phyloP scores from a whole-genome alignment of 2,888 invertebrate species.

The Oscheius sp. region DNA sequence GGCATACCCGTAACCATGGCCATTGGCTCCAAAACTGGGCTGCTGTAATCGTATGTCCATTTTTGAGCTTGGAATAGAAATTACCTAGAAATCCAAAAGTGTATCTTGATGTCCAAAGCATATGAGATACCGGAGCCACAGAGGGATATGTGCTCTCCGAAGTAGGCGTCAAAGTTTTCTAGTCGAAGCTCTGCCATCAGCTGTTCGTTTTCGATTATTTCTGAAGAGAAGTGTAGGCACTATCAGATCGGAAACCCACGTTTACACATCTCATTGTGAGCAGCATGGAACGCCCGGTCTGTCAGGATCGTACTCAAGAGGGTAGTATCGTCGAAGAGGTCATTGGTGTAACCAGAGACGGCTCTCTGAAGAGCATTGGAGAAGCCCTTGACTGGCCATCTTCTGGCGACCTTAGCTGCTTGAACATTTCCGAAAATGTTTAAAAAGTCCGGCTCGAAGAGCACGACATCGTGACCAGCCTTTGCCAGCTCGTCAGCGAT shows the following conservation, averaged over 20 bases:
- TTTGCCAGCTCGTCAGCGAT: constrained; percentile 61
- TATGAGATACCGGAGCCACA: constrained; percentile 57
- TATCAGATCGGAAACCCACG: constrained; percentile 7
- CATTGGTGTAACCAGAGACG: constrained; percentile 5
- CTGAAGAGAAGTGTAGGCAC: constrained; percentile 34
- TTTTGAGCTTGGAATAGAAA: neutral
- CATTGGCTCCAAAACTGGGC: constrained; percentile 38
- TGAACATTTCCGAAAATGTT: constrained; percentile 44
- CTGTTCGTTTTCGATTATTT: constrained; percentile 43
- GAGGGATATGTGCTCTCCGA: constrained; percentile 55
- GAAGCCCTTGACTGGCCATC: constrained; percentile 50
- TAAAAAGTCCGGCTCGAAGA: constrained; percentile 53
- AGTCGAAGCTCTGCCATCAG: constrained; percentile 46
- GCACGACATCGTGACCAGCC: constrained; percentile 62
- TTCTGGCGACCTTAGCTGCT: constrained; percentile 41
- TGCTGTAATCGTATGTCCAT: constrained; percentile 34
- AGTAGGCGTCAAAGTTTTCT: constrained; percentile 60
- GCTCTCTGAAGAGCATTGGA: constrained; percentile 9
- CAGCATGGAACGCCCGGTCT: neutral
- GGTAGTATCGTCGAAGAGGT: constrained; percentile 17
- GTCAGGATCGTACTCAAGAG: neutral
- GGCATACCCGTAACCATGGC: constrained; percentile 39
- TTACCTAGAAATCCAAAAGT: constrained; percentile 60
- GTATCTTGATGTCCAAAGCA: constrained; percentile 50
- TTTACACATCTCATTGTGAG: constrained; percentile 15